These are phyloP conservation scores for Augiades crinisus DNA, from an alignment of 2,888 invertebrate species.

Conservation along the genomic window DNA sequence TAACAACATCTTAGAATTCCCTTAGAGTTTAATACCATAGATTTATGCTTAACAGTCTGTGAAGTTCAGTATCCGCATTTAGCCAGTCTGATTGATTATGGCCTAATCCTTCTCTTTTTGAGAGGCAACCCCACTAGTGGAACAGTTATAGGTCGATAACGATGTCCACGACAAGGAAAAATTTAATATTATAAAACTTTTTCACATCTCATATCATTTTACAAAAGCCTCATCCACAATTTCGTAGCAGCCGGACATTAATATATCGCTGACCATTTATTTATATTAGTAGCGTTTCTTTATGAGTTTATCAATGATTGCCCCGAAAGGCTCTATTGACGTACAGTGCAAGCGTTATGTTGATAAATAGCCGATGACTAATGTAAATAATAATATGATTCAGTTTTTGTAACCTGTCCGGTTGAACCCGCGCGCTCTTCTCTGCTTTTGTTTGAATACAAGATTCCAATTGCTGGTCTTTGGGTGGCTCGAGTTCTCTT, in stretches of 20 bases:
- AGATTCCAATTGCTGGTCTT: constrained; percentile 39
- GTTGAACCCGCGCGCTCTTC: constrained; percentile 32
- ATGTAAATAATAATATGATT: constrained; percentile 62
- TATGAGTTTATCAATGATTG: constrained; percentile 76
- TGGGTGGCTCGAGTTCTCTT: constrained; percentile 33
- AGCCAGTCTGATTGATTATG: too few relatives aligned
- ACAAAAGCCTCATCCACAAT: constrained; percentile 41
- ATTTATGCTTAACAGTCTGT: too few relatives aligned
- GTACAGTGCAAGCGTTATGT: constrained; percentile 49
- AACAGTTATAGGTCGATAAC: too few relatives aligned
- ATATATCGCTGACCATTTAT: constrained; percentile 76
- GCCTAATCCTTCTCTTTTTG: too few relatives aligned
- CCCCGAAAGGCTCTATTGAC: constrained; percentile 60
- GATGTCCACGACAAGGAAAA: too few relatives aligned
- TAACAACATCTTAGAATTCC: too few relatives aligned
- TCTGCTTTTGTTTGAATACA: constrained; percentile 46
- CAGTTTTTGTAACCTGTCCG: constrained; percentile 54
- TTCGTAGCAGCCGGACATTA: constrained; percentile 52
- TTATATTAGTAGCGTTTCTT: constrained; percentile 79
- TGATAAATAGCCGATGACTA: constrained; percentile 69
- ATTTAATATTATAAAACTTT: too few relatives aligned
- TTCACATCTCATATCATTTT: not conserved
- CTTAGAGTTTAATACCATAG: too few relatives aligned
- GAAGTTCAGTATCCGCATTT: too few relatives aligned
- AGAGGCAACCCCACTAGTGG: too few relatives aligned